Conservation (phyloP, 2,113 vertebrate species). For the Aptenodytes patagonicus region DNA sequence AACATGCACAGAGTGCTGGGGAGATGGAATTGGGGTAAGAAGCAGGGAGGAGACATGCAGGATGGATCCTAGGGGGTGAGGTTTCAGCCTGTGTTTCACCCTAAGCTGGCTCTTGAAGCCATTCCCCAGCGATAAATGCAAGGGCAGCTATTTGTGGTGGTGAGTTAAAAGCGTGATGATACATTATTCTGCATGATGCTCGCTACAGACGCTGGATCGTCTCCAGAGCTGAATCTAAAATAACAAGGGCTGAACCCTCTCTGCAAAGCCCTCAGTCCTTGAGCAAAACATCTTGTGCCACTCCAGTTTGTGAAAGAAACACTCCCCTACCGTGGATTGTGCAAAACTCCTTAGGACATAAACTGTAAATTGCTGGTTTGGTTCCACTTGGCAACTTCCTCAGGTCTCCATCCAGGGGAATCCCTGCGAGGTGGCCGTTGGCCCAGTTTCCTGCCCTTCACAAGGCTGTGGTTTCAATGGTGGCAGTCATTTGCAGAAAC, state of each 20-base stretch:
- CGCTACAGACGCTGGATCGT: not conserved
- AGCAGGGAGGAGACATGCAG: not conserved
- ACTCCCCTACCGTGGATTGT: not conserved
- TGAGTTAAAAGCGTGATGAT: not conserved
- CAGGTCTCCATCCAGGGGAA: not conserved
- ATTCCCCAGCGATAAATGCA: not conserved
- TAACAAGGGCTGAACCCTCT: not conserved
- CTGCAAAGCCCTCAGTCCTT: not conserved
- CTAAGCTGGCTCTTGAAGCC: not conserved
- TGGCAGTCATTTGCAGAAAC: not conserved
- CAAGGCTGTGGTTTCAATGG: not conserved
- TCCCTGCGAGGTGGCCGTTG: not conserved
- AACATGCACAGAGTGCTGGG: not conserved
- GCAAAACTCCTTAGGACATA: conserved; percentile 36
- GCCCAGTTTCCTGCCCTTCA: conserved; percentile 32
- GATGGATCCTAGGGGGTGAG: not conserved
- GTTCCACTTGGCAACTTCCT: conserved; percentile 21
- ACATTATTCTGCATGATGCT: not conserved
- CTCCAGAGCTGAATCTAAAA: not conserved
- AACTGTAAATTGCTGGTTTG: conserved; percentile 16
- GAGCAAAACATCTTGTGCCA: not conserved
- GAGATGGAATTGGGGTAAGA: not conserved
- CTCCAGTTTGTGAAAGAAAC: not conserved
- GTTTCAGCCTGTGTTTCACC: not conserved
- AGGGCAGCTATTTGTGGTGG: not conserved